Conservation (phyloP, 1,140 invertebrate species). For the Zaprionus nigranus region DNA sequence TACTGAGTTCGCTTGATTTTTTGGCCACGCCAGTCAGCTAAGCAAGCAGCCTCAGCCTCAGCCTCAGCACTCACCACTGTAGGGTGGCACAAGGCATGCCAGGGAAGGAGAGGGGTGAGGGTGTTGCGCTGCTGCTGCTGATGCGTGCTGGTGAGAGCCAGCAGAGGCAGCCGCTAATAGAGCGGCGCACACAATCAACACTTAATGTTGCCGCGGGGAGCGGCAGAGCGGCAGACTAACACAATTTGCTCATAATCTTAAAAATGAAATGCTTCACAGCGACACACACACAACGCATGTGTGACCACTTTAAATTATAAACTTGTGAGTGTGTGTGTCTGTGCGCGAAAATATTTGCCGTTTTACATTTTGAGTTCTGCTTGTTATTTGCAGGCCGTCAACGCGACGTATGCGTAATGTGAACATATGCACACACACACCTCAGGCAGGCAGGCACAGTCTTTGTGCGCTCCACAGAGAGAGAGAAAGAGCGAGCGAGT, state of each 20-base stretch:
- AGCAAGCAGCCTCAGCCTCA: conserved; percentile 47
- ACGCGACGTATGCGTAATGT: conserved; percentile 75
- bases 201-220: conserved; percentile 78
- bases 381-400: conserved; percentile 37
- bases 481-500: not conserved
- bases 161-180: conserved; percentile 60
- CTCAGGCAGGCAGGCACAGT: not conserved
- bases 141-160: conserved; percentile 34
- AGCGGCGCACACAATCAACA: conserved; percentile 79
- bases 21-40: conserved; percentile 51
- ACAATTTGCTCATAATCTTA: conserved; percentile 79
- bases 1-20: conserved; percentile 75
- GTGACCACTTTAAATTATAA: conserved; percentile 51
- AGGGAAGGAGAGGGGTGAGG: conserved; percentile 6
- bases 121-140: not conserved
- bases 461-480: not conserved
- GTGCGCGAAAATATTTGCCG: conserved; percentile 50
- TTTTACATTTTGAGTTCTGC: conserved; percentile 48
- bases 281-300: conserved; percentile 33
- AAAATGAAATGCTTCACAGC: conserved; percentile 66
- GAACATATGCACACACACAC: conserved; percentile 12
- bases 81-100: not conserved
- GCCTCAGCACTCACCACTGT: conserved; percentile 24
- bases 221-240: conserved; percentile 43
- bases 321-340: conserved; percentile 40